Conservation (phyloP, 2,888 invertebrate genomes). For the Amblyjoppa fuscipennis region DNA sequence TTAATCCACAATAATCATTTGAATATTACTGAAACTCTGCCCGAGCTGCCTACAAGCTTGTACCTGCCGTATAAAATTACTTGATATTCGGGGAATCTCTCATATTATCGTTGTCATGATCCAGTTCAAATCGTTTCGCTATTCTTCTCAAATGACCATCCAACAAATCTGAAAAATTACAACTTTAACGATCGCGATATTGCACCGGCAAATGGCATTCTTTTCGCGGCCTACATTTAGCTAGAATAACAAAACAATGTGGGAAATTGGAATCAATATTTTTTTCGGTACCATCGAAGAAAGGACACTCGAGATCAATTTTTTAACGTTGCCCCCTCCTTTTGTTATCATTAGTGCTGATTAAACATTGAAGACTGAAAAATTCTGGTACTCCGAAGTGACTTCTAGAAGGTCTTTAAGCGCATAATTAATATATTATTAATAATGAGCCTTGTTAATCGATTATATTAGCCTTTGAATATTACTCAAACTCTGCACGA, state of each 20-base stretch:
- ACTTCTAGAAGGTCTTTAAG: not conserved
- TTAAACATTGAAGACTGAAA: not conserved
- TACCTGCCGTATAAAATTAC: not conserved
- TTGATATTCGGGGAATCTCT: not conserved
- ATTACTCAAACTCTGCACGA: too few relatives aligned
- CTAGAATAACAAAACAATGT: too few relatives aligned
- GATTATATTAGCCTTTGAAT: not conserved
- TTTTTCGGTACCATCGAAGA: not conserved
- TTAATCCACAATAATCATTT: not conserved
- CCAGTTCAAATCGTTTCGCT: not conserved
- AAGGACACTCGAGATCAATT: not conserved
- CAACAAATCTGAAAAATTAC: not conserved
- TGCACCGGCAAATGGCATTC: not conserved
- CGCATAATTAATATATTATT: not conserved
- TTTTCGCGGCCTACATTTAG: too few relatives aligned
- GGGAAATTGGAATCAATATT: not conserved
- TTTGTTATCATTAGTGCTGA: not conserved
- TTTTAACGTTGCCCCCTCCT: not conserved
- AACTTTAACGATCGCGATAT: not conserved
- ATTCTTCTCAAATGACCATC: not conserved
- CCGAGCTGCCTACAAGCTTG: not conserved
- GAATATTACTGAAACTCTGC: not conserved
- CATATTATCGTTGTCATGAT: not conserved
- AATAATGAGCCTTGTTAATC: not conserved
- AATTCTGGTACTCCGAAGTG: too few relatives aligned